Evolutionary conservation across 2,888 invertebrate species (phyloP), one percentile per base, ranked within the genome.

Genomic region (Megaustenia siamemsis): DNA sequence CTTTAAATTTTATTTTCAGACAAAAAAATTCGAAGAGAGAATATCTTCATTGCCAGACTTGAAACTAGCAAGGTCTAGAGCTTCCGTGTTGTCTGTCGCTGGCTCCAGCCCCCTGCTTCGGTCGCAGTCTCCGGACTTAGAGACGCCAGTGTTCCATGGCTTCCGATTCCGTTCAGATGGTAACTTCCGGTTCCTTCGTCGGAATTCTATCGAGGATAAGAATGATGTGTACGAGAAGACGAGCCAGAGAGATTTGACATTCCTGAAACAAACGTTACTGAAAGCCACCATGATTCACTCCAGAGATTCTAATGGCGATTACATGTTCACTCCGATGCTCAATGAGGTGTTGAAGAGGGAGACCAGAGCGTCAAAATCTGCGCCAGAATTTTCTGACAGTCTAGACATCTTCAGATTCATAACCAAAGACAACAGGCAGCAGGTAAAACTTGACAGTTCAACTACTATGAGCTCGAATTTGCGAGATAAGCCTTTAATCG

Each of bases 111-210:
- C 40, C 2, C 6, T 45, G 12, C 28, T 56, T 5, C 45, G 63
- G 24, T 21, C 35, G 10, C 12, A 24, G 32, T 35, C 53, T 0
- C 45, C 32, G n/a, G 45, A 66, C 12, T 10, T 28, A 2, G 24
- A 1, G 18, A 79, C n/a, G 40, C 28, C 28, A 6, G 12, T 18
- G 15, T 40, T 43, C 1, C 76, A 82, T 32, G 82, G 82, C 8
- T 82, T 82, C 45, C 60, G 66, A 24, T 82, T 76, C 38, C 63
- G 73, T 35, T 75, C 82, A 6, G 49, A 82, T 28, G 82, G 82
- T 0, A 49, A 82, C 18, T 24, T 75, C 40, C 28, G 76, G 1
- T 15, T 32, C 21, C 21, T 73, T 38, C 43, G 40, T 21, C 1
- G 15, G 56, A 40, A 38, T 21, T n/a, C 77, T 32, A n/a, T 32